A percentile compares a stretch with the other conserved stretches of the same genome.
These are phyloP conservation scores for Acanthornis magna DNA, from an alignment of 2,797 vertebrate genomes.

Conservation along the genomic window DNA sequence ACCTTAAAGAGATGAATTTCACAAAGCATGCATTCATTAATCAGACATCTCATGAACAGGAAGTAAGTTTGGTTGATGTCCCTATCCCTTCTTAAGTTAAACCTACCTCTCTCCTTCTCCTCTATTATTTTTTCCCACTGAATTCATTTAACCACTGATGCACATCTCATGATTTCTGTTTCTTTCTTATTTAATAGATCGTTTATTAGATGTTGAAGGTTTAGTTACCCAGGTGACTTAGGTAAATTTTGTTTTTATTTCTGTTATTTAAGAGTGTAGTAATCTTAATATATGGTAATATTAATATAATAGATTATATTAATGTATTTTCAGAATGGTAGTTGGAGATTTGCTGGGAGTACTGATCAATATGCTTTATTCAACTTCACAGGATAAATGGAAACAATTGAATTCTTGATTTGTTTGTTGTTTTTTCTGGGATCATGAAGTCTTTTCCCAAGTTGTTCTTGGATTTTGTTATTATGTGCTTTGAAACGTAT, in stretches of 20 bases:
- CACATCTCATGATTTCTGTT: constrained; percentile 6
- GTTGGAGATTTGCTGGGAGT: background rate
- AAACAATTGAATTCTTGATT: background rate
- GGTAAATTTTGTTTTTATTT: background rate
- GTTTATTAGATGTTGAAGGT: background rate
- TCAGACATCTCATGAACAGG: constrained; percentile 76
- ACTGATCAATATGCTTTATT: background rate
- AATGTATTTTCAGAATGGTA: background rate
- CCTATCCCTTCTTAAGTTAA: constrained; percentile 64
- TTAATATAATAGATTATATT: background rate
- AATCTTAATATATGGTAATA: background rate
- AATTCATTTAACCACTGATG: background rate
- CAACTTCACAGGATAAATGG: background rate
- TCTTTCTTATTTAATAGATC: background rate
- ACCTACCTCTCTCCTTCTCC: constrained; percentile 25
- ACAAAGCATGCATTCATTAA: constrained; percentile 77
- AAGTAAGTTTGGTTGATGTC: constrained; percentile 75
- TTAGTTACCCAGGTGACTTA: background rate
- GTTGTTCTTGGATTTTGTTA: background rate
- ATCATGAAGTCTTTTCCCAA: background rate
- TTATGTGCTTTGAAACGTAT: background rate
- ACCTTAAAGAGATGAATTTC: constrained; percentile 77
- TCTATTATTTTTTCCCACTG: constrained; percentile 4
- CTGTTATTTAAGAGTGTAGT: background rate
- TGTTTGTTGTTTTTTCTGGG: background rate